Conservation (phyloP, 2,888 invertebrate species). For the Lordiphosa andalusiaca region DNA sequence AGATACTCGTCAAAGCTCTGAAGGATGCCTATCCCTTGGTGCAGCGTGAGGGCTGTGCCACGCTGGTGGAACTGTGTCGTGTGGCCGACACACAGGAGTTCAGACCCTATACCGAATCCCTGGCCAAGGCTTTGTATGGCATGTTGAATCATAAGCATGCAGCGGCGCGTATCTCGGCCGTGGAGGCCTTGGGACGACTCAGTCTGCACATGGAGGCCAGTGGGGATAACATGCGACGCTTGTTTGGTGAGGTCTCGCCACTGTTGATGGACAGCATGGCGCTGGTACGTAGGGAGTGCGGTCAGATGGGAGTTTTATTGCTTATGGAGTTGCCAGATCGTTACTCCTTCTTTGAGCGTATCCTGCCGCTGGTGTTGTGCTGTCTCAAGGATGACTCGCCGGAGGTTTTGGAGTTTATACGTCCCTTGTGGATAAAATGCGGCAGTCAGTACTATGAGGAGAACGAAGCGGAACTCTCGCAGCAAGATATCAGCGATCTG, state of each 20-base stretch:
- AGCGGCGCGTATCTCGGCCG: conserved; percentile 87
- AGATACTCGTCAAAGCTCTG: conserved; percentile 86
- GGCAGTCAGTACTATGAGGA: conserved; percentile 91
- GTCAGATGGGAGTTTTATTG: conserved; percentile 89
- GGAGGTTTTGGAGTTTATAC: conserved; percentile 85
- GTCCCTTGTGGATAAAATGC: conserved; percentile 85
- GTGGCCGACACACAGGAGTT: conserved; percentile 83
- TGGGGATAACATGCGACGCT: conserved; percentile 86
- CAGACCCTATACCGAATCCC: conserved; percentile 86
- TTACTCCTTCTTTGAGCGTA: conserved; percentile 93
- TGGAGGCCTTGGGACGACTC: conserved; percentile 86
- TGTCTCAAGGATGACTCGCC: conserved; percentile 91
- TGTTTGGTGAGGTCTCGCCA: conserved; percentile 90
- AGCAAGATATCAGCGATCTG: conserved; percentile 88
- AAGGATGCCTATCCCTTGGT: conserved; percentile 90
- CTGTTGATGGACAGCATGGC: conserved; percentile 92
- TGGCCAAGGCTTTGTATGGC: conserved; percentile 87
- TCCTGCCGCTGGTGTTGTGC: conserved; percentile 91
- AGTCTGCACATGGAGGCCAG: conserved; percentile 84
- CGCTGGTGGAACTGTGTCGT: conserved; percentile 83
- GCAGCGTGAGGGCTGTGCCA: conserved; percentile 88
- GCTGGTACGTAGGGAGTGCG: conserved; percentile 88
- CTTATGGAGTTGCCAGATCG: conserved; percentile 89
- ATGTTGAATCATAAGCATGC: conserved; percentile 92
- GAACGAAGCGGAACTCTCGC: conserved; percentile 92